Evolutionary conservation across 92 coral and sea anemone genomes (phyloP).

Genomic region (Heteractis magnifica): DNA sequence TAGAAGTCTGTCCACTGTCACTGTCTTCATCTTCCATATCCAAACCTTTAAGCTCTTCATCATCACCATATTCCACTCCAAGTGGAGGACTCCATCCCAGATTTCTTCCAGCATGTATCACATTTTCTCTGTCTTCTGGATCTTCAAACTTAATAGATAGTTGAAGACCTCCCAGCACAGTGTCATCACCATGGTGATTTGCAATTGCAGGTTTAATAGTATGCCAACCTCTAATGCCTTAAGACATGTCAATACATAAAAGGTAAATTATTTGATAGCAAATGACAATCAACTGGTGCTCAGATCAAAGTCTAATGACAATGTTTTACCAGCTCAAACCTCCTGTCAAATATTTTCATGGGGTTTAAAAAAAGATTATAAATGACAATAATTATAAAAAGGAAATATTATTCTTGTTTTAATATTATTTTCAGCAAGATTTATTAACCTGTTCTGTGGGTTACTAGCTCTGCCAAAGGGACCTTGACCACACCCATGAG

Average conservation of each 20-base stretch:
- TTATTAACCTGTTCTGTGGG: conserved; percentile 73
- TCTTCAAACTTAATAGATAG: conserved; percentile 72
- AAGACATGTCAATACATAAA: neutral
- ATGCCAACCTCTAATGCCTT: conserved; percentile 93
- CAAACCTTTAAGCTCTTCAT: conserved; percentile 16
- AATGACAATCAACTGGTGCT: too few relatives aligned
- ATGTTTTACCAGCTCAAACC: too few relatives aligned
- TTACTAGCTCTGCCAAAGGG: conserved; percentile 66
- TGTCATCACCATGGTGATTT: conserved; percentile 9
- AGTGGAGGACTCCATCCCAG: conserved; percentile 91
- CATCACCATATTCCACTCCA: conserved; percentile 70
- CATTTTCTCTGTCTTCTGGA: conserved; percentile 63
- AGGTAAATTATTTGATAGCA: too few relatives aligned
- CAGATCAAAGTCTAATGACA: too few relatives aligned
- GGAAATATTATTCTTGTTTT: too few relatives aligned
- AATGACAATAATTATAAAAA: too few relatives aligned
- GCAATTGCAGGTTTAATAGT: conserved; percentile 39
- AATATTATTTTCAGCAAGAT: too few relatives aligned
- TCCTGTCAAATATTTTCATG: too few relatives aligned
- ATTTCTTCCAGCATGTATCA: conserved; percentile 76
- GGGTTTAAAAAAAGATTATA: too few relatives aligned
- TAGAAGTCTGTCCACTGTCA: conserved; percentile 18
- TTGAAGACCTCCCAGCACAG: conserved; percentile 86
- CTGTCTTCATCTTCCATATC: conserved; percentile 45
- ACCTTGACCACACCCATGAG: conserved; percentile 75